Conservation (phyloP, 2,888 invertebrate species). For the Tanaodytes sp. region DNA sequence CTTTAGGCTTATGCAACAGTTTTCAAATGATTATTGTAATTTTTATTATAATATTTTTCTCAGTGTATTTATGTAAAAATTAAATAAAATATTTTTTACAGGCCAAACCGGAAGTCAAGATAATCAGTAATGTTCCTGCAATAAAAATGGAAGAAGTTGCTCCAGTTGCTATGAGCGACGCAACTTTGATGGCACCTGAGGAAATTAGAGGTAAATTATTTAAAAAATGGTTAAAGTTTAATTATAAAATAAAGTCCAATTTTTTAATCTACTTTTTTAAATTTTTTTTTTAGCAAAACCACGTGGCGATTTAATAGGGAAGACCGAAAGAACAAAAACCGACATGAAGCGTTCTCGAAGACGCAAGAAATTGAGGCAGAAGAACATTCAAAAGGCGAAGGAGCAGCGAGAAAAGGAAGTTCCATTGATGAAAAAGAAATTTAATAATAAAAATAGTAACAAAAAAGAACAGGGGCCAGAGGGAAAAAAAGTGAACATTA, state of each 20-base stretch:
- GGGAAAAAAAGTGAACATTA: slow-evolving; percentile 74
- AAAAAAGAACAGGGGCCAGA: not conserved
- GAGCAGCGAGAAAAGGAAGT: slow-evolving; percentile 70
- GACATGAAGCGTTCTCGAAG: slow-evolving; percentile 92
- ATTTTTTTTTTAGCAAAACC: slow-evolving; percentile 67
- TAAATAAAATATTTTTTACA: slow-evolving; percentile 60
- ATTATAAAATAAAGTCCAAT: slow-evolving; percentile 13
- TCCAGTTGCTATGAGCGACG: slow-evolving; percentile 89
- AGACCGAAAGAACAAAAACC: slow-evolving; percentile 86
- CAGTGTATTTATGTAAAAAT: too few relatives aligned
- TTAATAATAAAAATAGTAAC: slow-evolving; percentile 13
- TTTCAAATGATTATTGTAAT: too few relatives aligned
- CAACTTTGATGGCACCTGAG: slow-evolving; percentile 90
- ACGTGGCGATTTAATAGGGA: slow-evolving; percentile 78
- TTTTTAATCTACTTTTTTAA: too few relatives aligned
- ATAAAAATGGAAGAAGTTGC: slow-evolving; percentile 96
- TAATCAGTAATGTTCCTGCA: slow-evolving; percentile 92
- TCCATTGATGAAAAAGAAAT: slow-evolving; percentile 22
- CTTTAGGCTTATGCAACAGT: too few relatives aligned
- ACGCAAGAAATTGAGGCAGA: slow-evolving; percentile 87
- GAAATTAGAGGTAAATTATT: slow-evolving; percentile 81
- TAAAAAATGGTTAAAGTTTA: not conserved
- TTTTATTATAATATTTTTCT: not conserved
- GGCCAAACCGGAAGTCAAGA: slow-evolving; percentile 89
- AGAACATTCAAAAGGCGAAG: slow-evolving; percentile 72